Evolutionary conservation across 2,113 vertebrate genomes (phyloP).

Genomic region (Myotis brandtii): DNA sequence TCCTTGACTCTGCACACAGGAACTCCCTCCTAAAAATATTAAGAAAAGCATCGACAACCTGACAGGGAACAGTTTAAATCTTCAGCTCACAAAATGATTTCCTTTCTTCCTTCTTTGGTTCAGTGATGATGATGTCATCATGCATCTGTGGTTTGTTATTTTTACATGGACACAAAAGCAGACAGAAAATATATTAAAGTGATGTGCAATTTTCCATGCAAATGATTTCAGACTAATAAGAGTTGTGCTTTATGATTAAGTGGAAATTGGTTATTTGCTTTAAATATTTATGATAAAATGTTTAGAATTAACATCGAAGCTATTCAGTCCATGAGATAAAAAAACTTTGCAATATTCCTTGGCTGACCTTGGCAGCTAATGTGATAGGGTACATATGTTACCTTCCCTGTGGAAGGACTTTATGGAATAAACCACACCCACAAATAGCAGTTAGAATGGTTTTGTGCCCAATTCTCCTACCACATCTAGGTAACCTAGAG

Average conservation of each 20-base stretch:
- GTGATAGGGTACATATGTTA: not conserved
- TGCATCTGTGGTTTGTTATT: slow-evolving; percentile 61
- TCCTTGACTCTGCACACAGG: slow-evolving; percentile 55
- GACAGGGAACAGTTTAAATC: slow-evolving; percentile 45
- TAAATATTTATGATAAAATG: slow-evolving; percentile 79
- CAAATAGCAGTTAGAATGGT: not conserved
- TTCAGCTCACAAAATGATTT: slow-evolving; percentile 59
- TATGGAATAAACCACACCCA: slow-evolving; percentile 4
- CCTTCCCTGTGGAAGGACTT: not conserved
- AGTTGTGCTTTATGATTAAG: slow-evolving; percentile 72
- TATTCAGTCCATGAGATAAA: slow-evolving; percentile 44
- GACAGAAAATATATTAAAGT: slow-evolving; percentile 63
- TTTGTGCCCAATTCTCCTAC: slow-evolving; percentile 25
- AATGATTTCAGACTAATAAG: slow-evolving; percentile 74
- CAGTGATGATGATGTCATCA: slow-evolving; percentile 66
- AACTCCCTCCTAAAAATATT: slow-evolving; percentile 45
- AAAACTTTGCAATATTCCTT: not conserved
- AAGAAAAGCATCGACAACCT: not conserved
- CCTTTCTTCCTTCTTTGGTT: slow-evolving; percentile 53
- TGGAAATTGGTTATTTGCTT: slow-evolving; percentile 67
- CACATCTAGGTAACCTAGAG: not conserved
- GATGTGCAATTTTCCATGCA: slow-evolving; percentile 71
- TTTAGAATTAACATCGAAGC: slow-evolving; percentile 70
- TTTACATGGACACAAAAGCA: slow-evolving; percentile 73
- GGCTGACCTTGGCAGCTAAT: slow-evolving; percentile 47